Evolutionary conservation across 2,797 vertebrate genomes (phyloP).

Genomic region (Hyperoplus immaculatus): DNA sequence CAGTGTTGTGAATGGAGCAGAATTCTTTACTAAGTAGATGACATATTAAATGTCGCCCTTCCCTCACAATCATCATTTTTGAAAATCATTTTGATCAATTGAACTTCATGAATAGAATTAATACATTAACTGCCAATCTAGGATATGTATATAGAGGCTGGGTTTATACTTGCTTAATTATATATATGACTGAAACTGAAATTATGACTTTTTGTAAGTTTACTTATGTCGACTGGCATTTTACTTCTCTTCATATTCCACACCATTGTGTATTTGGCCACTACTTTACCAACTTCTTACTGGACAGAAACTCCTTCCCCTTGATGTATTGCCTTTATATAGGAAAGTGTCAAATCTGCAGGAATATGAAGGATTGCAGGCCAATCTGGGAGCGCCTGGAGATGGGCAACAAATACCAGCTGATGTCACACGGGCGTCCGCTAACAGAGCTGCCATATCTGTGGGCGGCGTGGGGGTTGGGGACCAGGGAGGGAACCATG

Average conservation of each 20-base stretch:
- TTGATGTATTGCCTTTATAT: slow-evolving; percentile 88
- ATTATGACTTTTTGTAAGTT: neutral
- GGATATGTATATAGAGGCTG: neutral
- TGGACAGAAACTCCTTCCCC: slow-evolving; percentile 65
- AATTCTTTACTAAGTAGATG: slow-evolving; percentile 26
- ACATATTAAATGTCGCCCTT: slow-evolving; percentile 24
- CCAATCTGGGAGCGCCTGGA: slow-evolving; percentile 71
- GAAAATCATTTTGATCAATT: neutral
- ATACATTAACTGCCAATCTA: too few species aligned
- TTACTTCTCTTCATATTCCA: slow-evolving; percentile 29
- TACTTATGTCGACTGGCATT: neutral
- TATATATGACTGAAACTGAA: neutral
- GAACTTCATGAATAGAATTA: too few species aligned
- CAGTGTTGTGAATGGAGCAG: slow-evolving; percentile 55
- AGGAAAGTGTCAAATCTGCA: slow-evolving; percentile 83
- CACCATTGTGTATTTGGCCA: slow-evolving; percentile 56
- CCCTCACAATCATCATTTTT: neutral
- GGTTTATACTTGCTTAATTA: neutral
- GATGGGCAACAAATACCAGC: slow-evolving; percentile 81
- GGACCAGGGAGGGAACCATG: slow-evolving; percentile 55
- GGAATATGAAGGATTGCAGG: slow-evolving; percentile 85
- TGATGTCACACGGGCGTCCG: slow-evolving; percentile 71
- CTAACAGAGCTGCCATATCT: slow-evolving; percentile 71
- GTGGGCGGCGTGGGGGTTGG: slow-evolving; percentile 49
- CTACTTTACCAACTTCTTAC: slow-evolving; percentile 65